Conservation (phyloP, 2,113 vertebrate genomes). For the Lagopus leucura region DNA sequence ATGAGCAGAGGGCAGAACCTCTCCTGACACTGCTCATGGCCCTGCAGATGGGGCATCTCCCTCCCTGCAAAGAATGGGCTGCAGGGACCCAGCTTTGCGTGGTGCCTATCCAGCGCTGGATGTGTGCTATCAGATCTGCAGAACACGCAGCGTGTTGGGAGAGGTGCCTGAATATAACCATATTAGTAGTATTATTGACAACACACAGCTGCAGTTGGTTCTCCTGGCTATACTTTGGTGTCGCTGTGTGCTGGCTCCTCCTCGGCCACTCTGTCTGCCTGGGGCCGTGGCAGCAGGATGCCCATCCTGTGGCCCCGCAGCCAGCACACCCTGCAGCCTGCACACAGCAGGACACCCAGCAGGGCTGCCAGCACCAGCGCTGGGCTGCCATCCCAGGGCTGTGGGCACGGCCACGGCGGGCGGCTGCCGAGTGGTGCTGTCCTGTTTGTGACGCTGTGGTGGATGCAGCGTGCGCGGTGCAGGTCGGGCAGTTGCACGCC, state of each 20-base stretch:
- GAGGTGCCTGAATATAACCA: background rate
- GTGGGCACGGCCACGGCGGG: background rate
- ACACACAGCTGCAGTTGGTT: background rate
- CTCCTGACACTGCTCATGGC: rapidly evolving
- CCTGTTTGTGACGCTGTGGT: background rate
- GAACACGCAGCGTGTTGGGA: rapidly evolving
- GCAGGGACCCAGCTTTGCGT: background rate
- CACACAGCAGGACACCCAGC: background rate
- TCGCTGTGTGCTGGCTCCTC: background rate
- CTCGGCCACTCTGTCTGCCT: background rate
- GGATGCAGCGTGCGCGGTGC: slow-evolving; percentile 54
- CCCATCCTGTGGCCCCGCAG: background rate
- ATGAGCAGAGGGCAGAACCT: background rate
- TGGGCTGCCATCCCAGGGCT: background rate
- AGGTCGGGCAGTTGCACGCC: slow-evolving; percentile 72
- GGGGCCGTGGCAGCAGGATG: background rate
- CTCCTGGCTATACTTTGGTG: slow-evolving; percentile 40
- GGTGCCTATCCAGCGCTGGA: background rate
- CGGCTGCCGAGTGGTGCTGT: background rate
- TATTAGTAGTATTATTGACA: background rate
- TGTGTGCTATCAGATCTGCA: background rate
- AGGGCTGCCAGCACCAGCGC: background rate
- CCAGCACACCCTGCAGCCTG: background rate
- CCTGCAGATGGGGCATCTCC: rapidly evolving
- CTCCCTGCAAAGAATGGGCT: background rate